Percentiles rank a stretch among this genome's conserved stretches.
These are phyloP conservation scores for Nilaparvata lugens DNA, from an alignment of 1,140 invertebrate species.

Conservation along the genomic window DNA sequence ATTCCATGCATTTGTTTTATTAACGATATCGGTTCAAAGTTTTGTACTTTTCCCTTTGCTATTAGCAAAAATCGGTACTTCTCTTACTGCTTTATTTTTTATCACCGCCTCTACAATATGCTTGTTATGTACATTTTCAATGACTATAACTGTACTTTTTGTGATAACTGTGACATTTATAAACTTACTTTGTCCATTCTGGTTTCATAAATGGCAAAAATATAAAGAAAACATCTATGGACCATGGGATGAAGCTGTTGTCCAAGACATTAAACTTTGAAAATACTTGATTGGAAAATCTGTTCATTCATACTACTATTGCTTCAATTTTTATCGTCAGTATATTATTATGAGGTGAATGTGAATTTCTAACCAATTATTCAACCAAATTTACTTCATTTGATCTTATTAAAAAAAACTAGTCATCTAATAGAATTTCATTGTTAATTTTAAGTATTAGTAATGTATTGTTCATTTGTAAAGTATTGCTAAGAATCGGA, in stretches of 20 bases:
- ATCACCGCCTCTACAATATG: slow-evolving; percentile 40
- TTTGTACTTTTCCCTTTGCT: slow-evolving; percentile 85
- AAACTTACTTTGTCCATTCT: slow-evolving; percentile 64
- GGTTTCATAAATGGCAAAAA: slow-evolving; percentile 70
- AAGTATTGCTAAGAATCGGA: too few relatives aligned
- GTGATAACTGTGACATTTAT: slow-evolving; percentile 51
- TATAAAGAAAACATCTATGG: slow-evolving; percentile 92
- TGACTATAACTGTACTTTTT: slow-evolving; percentile 48
- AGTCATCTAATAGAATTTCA: too few relatives aligned
- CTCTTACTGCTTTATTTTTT: slow-evolving; percentile 31
- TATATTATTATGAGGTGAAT: too few relatives aligned
- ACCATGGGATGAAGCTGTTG: slow-evolving; percentile 88
- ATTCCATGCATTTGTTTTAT: slow-evolving; percentile 77
- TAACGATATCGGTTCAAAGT: slow-evolving; percentile 73
- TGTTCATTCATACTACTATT: too few relatives aligned
- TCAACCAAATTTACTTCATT: too few relatives aligned
- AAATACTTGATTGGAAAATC: too few relatives aligned
- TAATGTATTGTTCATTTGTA: too few relatives aligned
- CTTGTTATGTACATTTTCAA: slow-evolving; percentile 47
- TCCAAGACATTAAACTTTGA: slow-evolving; percentile 19
- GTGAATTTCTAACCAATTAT: too few relatives aligned
- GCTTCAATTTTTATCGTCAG: too few relatives aligned
- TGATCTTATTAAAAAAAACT: too few relatives aligned
- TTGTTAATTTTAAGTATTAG: too few relatives aligned
- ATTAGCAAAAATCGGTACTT: slow-evolving; percentile 45